A percentile compares a stretch with the other conserved stretches of the same genome.
Conservation (phyloP, 2,113 vertebrate species). For the Gobius niger region DNA sequence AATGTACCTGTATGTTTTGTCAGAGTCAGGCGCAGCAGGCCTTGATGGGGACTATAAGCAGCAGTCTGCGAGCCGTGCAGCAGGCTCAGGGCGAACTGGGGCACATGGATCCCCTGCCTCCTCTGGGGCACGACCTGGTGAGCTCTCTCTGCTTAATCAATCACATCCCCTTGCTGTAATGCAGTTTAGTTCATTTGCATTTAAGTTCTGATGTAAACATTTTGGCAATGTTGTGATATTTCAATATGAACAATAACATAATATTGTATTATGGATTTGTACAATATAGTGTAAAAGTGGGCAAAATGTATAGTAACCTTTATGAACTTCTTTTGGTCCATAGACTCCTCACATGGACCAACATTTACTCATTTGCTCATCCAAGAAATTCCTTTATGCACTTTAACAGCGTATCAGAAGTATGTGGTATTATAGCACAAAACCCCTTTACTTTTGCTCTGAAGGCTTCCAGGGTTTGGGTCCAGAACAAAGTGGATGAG, state of each 20-base stretch:
- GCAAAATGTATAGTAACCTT: too few relatives aligned
- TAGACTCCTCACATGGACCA: neutral
- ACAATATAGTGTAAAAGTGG: too few relatives aligned
- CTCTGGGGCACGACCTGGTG: conserved; percentile 96
- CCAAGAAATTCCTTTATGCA: too few relatives aligned
- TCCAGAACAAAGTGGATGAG: conserved; percentile 99
- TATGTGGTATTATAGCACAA: conserved; percentile 14
- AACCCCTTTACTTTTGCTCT: conserved; percentile 47
- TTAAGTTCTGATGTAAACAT: too few relatives aligned
- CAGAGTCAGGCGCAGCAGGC: conserved; percentile 98
- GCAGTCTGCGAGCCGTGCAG: conserved; percentile 96
- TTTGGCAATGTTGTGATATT: too few relatives aligned
- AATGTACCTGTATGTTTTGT: conserved; percentile 39
- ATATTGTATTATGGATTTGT: too few relatives aligned
- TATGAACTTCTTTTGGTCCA: neutral
- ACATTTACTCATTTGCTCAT: neutral
- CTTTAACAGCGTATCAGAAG: too few relatives aligned
- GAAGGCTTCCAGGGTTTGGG: conserved; percentile 97
- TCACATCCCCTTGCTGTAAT: neutral
- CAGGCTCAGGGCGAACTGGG: conserved; percentile 92
- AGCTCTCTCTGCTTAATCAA: conserved; percentile 38
- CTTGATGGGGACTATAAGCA: conserved; percentile 98
- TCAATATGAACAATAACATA: too few relatives aligned
- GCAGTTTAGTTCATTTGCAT: too few relatives aligned
- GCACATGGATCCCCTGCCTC: conserved; percentile 90